Evolutionary conservation across 53 echinoderm and acorn worm genomes (phyloP).

Genomic region (Actinopyga echinites): DNA sequence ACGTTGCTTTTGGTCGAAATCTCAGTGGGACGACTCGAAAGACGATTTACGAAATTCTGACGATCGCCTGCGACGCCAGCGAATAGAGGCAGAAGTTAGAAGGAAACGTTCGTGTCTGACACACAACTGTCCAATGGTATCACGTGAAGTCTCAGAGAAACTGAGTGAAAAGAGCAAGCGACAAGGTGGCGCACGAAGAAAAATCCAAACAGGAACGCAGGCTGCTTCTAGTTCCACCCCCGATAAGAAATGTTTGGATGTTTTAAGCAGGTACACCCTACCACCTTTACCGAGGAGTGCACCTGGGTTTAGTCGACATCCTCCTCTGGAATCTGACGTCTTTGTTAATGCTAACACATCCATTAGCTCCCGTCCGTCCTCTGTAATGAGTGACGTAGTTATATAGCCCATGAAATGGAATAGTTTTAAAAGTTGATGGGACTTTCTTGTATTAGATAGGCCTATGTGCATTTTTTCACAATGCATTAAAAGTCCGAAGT

Average conservation of each 20-base stretch:
- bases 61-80: not conserved
- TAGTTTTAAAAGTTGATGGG: too few species aligned
- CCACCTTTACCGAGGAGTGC: slow-evolving; percentile 17
- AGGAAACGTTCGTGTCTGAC: slow-evolving; percentile 4
- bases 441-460: too few species aligned
- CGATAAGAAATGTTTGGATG: not conserved
- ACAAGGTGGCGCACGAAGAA: not conserved
- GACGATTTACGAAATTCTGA: too few species aligned
- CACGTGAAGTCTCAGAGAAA: not conserved
- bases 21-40: too few species aligned
- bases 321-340: not conserved
- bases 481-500: too few species aligned
- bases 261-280: slow-evolving; percentile 3
- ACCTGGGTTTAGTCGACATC: slow-evolving; percentile 15
- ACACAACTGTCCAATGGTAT: slow-evolving; percentile 4
- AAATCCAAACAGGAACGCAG: not conserved
- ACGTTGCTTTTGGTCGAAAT: too few species aligned
- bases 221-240: not conserved
- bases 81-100: not conserved
- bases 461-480: too few species aligned
- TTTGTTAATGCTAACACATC: too few species aligned
- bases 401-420: too few species aligned
- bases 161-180: too few species aligned
- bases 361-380: too few species aligned
- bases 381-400: too few species aligned